Base-by-base conservation (phyloP, 2,888 invertebrate genomes). In the Leptinotarsa juncta region DNA sequence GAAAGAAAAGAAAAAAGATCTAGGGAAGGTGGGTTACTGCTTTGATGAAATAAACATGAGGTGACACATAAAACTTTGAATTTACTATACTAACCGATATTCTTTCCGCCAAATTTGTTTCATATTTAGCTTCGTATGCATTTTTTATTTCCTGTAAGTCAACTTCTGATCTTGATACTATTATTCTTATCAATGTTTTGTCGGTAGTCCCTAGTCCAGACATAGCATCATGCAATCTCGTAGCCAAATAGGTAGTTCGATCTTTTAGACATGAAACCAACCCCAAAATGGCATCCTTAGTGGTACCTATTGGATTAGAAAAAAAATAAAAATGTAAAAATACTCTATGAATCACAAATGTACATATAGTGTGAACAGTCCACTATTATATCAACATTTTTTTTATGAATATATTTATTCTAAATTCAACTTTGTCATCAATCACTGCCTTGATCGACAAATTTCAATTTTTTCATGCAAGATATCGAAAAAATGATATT, bases 201-300 rank as follows among this genome's bases (percentile, higher is more conserved):
- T 97, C 97, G 84, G 96, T 94, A 14, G 97, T 97, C 76, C 97
- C 97, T 76, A 95, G 88, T 7, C 97, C 96, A 85, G 94, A 94
- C 96, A 97, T 96, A 69, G 95, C 93, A 84, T 95, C 93, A 88
- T 96, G 93, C 68, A 97, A 90, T 68, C 94, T 92, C 83, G 95
- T 93, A 0, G 96, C 97, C 88, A 96, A 96, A 90, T 94, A 97
- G 68, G 91, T 90, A 3, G 94, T 90, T 87, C 93, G 92, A 87
- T 95, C 94, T 83, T 92, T 92, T 1, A 95, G 82, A 71, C 83
- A 82, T 49, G 93, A 93, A 75, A 94, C 94, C 76, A 96, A 93
- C 77, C 95, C 94, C 79, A 95, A 87, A 51, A 96, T 89, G 20
- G 94, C 95, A 83, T 93, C 92, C 88, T 95, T 93, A 72, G 91